Conservation (phyloP, 2,113 vertebrate genomes). For the Odocoileus hemionus region DNA sequence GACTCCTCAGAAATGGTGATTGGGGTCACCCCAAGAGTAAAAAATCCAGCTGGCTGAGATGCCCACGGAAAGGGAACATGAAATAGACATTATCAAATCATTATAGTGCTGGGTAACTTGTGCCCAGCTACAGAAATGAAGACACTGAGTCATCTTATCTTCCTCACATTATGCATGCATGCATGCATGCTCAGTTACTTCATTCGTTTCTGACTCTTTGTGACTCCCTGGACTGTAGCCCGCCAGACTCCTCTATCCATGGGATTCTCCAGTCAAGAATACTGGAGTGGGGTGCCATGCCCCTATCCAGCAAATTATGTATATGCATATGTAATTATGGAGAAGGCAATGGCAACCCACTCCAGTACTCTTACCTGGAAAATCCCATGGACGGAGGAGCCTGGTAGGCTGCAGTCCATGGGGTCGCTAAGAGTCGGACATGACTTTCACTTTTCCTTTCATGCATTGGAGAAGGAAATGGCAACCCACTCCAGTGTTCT, state of each 20-base stretch:
- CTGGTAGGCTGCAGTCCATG: too few species aligned
- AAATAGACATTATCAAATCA: not conserved
- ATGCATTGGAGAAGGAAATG: too few species aligned
- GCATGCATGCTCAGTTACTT: not conserved
- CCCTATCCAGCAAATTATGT: not conserved
- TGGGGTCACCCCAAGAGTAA: not conserved
- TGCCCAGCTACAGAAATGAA: not conserved
- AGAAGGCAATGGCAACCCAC: too few species aligned
- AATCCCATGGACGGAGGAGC: too few species aligned
- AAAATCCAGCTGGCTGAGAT: not conserved
- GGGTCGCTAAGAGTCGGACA: too few species aligned
- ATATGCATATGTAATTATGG: not conserved
- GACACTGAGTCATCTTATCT: not conserved
- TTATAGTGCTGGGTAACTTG: not conserved
- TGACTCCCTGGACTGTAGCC: not conserved
- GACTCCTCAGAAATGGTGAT: not conserved
- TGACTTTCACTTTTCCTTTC: too few species aligned
- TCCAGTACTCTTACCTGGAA: too few species aligned
- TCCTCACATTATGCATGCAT: not conserved
- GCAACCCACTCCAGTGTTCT: too few species aligned
- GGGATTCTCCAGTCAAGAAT: not conserved
- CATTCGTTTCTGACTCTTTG: not conserved
- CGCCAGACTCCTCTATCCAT: not conserved
- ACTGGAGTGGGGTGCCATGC: not conserved
- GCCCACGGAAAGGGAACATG: not conserved